Percentiles rank a stretch among this genome's conserved stretches.
These are phyloP conservation scores for Psittacula echo DNA, from an alignment of 2,797 vertebrate genomes.

Conservation along the genomic window DNA sequence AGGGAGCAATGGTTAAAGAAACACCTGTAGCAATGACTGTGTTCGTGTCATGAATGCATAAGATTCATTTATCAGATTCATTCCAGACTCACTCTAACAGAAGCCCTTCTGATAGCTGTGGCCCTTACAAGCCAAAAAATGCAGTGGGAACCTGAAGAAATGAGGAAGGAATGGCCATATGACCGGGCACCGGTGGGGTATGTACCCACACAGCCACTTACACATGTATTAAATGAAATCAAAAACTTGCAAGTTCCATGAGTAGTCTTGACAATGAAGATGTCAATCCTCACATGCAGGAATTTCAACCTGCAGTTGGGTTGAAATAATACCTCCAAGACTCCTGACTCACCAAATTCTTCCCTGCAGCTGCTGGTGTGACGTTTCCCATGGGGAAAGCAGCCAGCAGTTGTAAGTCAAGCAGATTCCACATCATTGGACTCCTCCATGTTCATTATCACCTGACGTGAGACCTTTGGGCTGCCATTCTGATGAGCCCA, in stretches of 20 bases:
- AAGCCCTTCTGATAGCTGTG: not conserved
- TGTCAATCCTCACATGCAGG: not conserved
- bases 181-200: not conserved
- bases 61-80: slow-evolving; percentile 15
- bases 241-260: not conserved
- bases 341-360: not conserved
- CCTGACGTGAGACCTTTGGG: not conserved
- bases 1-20: slow-evolving; percentile 32
- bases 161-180: not conserved
- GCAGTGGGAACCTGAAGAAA: not conserved
- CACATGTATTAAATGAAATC: not conserved
- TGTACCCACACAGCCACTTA: not conserved
- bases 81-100: not conserved
- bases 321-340: not conserved
- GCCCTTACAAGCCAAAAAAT: not conserved
- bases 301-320: not conserved
- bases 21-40: not conserved
- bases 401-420: not conserved
- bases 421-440: not conserved
- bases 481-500: fast-evolving
- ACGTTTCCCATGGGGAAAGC: not conserved
- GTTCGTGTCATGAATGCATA: fast-evolving
- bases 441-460: not conserved
- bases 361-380: not conserved
- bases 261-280: not conserved